A percentile compares a stretch with the other conserved stretches of the same genome.
Conservation (phyloP, 1,140 invertebrate species). For the Phocides pigmalion region DNA sequence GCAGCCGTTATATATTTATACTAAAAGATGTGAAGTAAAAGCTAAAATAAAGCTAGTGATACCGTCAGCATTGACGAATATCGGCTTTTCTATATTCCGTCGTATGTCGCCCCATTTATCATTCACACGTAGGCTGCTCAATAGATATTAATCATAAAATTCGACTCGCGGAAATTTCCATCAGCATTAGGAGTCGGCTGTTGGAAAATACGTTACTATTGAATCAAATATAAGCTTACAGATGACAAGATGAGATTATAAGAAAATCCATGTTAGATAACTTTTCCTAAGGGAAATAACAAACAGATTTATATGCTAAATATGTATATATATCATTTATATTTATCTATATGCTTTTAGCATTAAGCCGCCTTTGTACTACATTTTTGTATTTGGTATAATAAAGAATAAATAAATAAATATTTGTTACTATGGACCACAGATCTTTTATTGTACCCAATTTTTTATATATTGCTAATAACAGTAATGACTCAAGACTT, state of each 20-base stretch:
- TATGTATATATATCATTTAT: no score
- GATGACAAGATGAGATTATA: neutral
- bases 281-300: no score
- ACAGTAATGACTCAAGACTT: no score
- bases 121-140: slow-evolving; percentile 23
- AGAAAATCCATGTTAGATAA: neutral
- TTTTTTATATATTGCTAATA: no score
- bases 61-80: slow-evolving; percentile 2
- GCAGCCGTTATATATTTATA: no score
- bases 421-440: no score
- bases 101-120: slow-evolving; percentile 30
- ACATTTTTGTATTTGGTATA: no score
- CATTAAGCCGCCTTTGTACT: no score
- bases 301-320: no score
- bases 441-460: no score
- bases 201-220: slow-evolving; percentile 8
- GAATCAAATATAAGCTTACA: slow-evolving; percentile 1
- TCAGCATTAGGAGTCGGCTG: slow-evolving; percentile 7
- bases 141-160: slow-evolving; percentile 30
- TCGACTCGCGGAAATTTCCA: slow-evolving; percentile 14
- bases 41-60: neutral
- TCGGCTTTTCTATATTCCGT: slow-evolving; percentile 20
- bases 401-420: no score
- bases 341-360: no score
- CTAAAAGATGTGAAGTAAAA: neutral